Base-by-base conservation (phyloP, 2,888 invertebrate genomes). In the Caenorhabditis zanzibari region DNA sequence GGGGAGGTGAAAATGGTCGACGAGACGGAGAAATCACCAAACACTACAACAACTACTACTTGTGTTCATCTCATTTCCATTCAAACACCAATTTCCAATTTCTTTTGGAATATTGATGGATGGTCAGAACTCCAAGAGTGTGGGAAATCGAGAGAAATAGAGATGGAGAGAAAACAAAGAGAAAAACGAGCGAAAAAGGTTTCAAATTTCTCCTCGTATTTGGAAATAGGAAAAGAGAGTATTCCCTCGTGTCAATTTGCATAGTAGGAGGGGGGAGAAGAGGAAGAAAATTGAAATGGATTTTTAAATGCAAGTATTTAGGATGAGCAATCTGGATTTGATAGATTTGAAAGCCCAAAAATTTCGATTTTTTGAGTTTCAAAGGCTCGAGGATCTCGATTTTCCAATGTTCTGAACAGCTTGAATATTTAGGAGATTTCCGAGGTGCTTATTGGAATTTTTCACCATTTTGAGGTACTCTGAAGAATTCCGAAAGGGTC, bases 181-280 rank as follows among this genome's bases (percentile, higher is more conserved):
- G n/a, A n/a, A n/a, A n/a, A n/a, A n/a, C n/a, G n/a, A n/a, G n/a
- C n/a, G n/a, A n/a, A 44, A 12, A 61, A 68, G 69, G 69, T 69
- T 73, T 73, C 66, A 32, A 72, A 80, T 73, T 80, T 80, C 66
- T 12, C 7, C 38, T 12, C 10, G 9, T 38, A 2, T 32, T 32
- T 7, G 32, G 38, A 32, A 47, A n/a, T n/a, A n/a, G n/a, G n/a
- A 52, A 28, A 56, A 32, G 22, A 26, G 68, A 32, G 68, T 68
- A 68, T 68, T 59, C 66, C 66, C 66, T 52, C 66, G 64, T 47
- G 49, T 56, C 44, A 61, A 74, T 74, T 74, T 74, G 74, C 74
- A 74, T 74, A 74, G 52, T 64, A 16, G 73, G 22, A 26, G 26
- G 26, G 54, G 35, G 16, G 41, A 26, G 38, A 63, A 56, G 22